Evolutionary conservation across 2,797 vertebrate species (phyloP), one percentile per base, ranked within the genome.

Genomic region (Garrulus glandarius): DNA sequence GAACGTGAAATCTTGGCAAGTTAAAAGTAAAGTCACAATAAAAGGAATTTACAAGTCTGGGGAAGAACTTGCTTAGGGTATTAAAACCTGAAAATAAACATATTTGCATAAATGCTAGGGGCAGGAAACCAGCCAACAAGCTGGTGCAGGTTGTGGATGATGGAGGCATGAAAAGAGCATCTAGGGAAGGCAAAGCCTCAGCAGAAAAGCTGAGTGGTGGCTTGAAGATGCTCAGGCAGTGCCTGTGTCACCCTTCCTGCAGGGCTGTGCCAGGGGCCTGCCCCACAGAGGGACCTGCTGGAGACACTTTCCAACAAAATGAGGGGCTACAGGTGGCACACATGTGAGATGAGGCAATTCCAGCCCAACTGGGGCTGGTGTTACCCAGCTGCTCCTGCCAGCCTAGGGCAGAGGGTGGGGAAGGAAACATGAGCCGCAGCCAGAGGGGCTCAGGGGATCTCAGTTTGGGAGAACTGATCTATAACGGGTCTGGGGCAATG

Each of bases 51-150:
- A 29, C 36, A 87, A 60, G 39, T 61, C 80, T 49, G 24, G 41
- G 46, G 70, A 78, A 91, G 56, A 88, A 41, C 23, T 81, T 47
- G 46, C 24, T 75, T 43, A 84, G 59, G 32, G 16, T 84, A 64
- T 81, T 83, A 76, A 69, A 93, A 91, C 20, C 46, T 84, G 74
- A 71, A 93, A 89, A 68, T 41, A 78, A 76, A 46, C 24, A 34
- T 2, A 9, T 79, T n/a, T 89, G 46, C 37, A 10, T 60, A 84
- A 1, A 3, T 68, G 53, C 46, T 41, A 81, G 57, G 43, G 78
- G 57, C 69, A 91, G 49, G 30, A 93, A 95, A 49, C 10, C 41
- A 60, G 49, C 20, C 69, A 71, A 34, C 1, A 6, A 52, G 65
- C 47, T 14, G 1, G 9, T 37, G 26, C 61, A 53, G 49, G 37